phyloP scores from a whole-genome alignment of 2,113 vertebrate genomes.

The Entelurus aequoreus region DNA sequence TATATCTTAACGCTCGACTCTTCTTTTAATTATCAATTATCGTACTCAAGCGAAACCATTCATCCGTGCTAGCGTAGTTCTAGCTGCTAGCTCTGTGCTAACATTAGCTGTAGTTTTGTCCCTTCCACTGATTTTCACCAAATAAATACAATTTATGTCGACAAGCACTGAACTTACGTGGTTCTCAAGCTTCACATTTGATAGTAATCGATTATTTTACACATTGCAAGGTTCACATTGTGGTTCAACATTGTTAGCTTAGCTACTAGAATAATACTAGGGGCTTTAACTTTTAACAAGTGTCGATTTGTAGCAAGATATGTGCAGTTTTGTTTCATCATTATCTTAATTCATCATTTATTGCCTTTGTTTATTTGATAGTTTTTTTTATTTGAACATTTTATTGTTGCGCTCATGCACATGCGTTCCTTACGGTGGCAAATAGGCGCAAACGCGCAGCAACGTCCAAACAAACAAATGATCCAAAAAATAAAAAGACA shows the following conservation, averaged over 20 bases:
- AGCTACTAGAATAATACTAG: slow-evolving; percentile 3
- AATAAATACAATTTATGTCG: background rate
- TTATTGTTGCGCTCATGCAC: slow-evolving; percentile 30
- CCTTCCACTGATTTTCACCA: background rate
- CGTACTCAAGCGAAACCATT: slow-evolving; percentile 29
- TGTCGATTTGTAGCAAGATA: background rate
- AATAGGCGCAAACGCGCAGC: too few species aligned
- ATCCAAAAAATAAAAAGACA: too few species aligned
- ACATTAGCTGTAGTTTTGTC: slow-evolving; percentile 43
- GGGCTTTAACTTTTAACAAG: background rate
- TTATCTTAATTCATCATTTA: background rate
- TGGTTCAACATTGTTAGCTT: slow-evolving; percentile 23
- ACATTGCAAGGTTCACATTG: background rate
- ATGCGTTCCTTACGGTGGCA: slow-evolving; percentile 44
- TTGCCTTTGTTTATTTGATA: slow-evolving; percentile 1
- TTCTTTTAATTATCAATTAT: background rate
- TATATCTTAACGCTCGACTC: background rate
- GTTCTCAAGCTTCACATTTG: background rate
- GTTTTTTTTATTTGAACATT: background rate
- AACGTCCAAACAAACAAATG: too few species aligned
- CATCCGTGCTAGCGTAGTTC: slow-evolving; percentile 52
- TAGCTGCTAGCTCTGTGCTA: slow-evolving; percentile 39
- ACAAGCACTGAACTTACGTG: background rate
- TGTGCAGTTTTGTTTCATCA: background rate
- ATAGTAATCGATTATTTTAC: background rate